Evolutionary conservation across 2,888 invertebrate genomes (phyloP).

Genomic region (Metellina segmentata): DNA sequence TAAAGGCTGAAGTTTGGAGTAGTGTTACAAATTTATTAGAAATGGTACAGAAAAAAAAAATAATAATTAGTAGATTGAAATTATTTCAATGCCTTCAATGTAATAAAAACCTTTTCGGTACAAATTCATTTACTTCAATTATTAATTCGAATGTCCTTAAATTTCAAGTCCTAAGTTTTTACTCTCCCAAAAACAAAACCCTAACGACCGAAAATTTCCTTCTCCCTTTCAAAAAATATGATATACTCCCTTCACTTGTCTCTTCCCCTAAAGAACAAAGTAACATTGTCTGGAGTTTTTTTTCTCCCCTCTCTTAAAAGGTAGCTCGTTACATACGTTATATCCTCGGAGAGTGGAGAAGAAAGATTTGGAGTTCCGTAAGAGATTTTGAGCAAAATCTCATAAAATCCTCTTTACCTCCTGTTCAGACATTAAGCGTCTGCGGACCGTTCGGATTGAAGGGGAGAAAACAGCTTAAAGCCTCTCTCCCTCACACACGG

Average conservation of each 20-base stretch:
- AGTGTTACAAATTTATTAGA: too few relatives aligned
- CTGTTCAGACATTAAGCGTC: constrained; percentile 56
- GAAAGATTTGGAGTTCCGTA: constrained; percentile 46
- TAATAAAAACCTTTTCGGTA: too few relatives aligned
- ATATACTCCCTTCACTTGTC: neutral
- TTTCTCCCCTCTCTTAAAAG: constrained; percentile 4
- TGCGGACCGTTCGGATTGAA: constrained; percentile 16
- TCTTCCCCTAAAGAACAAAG: neutral
- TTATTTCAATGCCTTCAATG: too few relatives aligned
- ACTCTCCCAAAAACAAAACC: neutral
- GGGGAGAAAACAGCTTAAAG: constrained; percentile 48
- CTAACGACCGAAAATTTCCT: neutral
- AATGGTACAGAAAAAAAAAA: too few relatives aligned
- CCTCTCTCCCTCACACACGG: neutral
- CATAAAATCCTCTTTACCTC: constrained; percentile 55
- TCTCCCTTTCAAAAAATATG: neutral
- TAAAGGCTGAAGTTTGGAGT: too few relatives aligned
- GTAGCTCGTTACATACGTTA: constrained; percentile 54
- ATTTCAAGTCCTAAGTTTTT: neutral
- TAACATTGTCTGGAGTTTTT: neutral
- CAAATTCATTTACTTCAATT: too few relatives aligned
- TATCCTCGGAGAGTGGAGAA: constrained; percentile 18
- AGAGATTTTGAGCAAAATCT: constrained; percentile 48
- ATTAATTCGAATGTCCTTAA: too few relatives aligned
- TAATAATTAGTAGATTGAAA: too few relatives aligned